These are phyloP conservation scores for Drosophila subpulchrella DNA, from an alignment of 1,140 invertebrate species.

Conservation along the genomic window DNA sequence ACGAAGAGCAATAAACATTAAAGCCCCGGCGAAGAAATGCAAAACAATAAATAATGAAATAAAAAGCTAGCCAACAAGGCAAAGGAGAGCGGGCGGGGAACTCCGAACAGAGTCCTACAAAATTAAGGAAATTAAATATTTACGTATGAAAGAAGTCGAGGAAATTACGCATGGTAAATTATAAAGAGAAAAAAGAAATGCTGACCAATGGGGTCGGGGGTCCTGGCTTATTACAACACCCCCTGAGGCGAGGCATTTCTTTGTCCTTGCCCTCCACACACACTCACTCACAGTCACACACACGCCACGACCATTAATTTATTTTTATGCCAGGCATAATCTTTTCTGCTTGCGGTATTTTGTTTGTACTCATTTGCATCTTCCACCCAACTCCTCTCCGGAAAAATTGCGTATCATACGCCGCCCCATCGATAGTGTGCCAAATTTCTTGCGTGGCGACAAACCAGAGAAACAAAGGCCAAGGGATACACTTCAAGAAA, in stretches of 20 bases:
- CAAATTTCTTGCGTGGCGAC: constrained; percentile 44
- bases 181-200: constrained; percentile 56
- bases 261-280: constrained; percentile 62
- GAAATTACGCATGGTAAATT: constrained; percentile 79
- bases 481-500: constrained; percentile 10
- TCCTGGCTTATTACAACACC: constrained; percentile 58
- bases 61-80: constrained; percentile 48
- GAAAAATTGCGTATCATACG: not conserved
- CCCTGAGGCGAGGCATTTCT: constrained; percentile 53
- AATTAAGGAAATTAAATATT: constrained; percentile 76
- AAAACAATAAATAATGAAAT: constrained; percentile 80
- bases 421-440: constrained; percentile 44
- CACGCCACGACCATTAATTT: constrained; percentile 71
- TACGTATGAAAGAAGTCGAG: constrained; percentile 67
- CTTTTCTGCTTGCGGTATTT: constrained; percentile 58
- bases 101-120: constrained; percentile 44
- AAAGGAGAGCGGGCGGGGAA: not conserved
- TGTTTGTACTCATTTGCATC: constrained; percentile 58
- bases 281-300: constrained; percentile 21
- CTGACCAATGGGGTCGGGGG: constrained; percentile 8
- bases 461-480: constrained; percentile 39
- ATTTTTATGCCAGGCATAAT: constrained; percentile 79
- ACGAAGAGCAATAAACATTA: constrained; percentile 66
- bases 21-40: constrained; percentile 69
- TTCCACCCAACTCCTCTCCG: constrained; percentile 6